phyloP scores from a whole-genome alignment of 2,113 vertebrate species.

The Brachyhypopomus occidentalis region DNA sequence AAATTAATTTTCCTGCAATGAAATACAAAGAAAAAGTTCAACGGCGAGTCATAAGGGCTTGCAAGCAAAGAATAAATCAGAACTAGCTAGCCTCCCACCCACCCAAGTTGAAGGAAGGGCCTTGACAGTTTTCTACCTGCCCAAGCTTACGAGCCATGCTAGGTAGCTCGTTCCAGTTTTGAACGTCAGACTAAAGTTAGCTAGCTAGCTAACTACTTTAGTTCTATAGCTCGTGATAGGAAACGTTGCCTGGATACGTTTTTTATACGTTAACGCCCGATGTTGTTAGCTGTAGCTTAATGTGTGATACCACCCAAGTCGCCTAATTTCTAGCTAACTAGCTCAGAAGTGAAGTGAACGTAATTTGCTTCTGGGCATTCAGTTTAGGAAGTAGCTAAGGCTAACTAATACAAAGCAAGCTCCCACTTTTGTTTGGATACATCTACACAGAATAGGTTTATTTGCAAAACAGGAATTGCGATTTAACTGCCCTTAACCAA shows the following conservation, averaged over 20 bases:
- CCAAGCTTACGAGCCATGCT: neutral
- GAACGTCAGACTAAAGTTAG: neutral
- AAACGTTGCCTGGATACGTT: neutral
- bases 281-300: neutral
- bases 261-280: neutral
- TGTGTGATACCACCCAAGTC: neutral
- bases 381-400: neutral
- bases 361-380: too few relatives aligned
- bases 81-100: neutral
- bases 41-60: neutral
- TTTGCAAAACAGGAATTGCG: neutral
- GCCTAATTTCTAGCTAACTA: neutral
- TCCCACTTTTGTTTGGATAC: too few relatives aligned
- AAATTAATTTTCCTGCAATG: neutral
- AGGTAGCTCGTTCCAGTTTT: neutral
- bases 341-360: neutral
- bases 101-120: neutral
- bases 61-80: neutral
- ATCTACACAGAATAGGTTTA: neutral
- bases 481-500: neutral
- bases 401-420: neutral
- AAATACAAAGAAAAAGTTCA: neutral
- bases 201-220: neutral
- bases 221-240: neutral
- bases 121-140: slow-evolving; percentile 7